These are phyloP conservation scores for Dione vanillae DNA, from an alignment of 2,888 invertebrate genomes.

Conservation along the genomic window DNA sequence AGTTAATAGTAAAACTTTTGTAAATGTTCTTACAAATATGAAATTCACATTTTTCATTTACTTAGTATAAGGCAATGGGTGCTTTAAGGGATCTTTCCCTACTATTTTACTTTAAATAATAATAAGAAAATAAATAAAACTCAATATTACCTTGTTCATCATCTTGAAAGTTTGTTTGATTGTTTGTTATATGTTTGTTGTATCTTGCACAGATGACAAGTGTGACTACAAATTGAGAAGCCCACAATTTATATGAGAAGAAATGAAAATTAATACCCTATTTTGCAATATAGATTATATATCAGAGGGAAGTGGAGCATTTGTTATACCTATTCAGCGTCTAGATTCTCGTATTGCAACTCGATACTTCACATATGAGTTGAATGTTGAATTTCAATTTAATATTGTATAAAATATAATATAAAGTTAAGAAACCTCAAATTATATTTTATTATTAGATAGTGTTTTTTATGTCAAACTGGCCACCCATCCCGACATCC, in stretches of 20 bases:
- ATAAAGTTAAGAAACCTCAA: too few relatives aligned
- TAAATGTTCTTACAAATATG: too few relatives aligned
- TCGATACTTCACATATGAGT: conserved; percentile 40
- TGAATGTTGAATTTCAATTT: conserved; percentile 1
- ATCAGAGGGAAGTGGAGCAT: conserved; percentile 65
- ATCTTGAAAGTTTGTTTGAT: conserved; percentile 44
- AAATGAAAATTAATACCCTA: conserved; percentile 73
- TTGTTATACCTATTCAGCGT: conserved; percentile 51
- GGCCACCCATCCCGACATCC: too few relatives aligned
- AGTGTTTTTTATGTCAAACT: too few relatives aligned
- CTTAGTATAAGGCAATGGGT: too few relatives aligned
- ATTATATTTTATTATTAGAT: too few relatives aligned
- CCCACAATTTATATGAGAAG: conserved; percentile 72
- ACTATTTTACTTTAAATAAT: not conserved
- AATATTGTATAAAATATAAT: not conserved
- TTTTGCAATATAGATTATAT: conserved; percentile 70
- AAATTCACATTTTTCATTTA: too few relatives aligned
- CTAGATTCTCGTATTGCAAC: conserved; percentile 48
- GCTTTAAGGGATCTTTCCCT: not conserved
- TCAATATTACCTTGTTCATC: conserved; percentile 49
- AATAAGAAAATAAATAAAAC: conserved; percentile 3
- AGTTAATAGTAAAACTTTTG: too few relatives aligned
- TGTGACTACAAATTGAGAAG: conserved; percentile 59
- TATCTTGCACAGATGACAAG: conserved; percentile 48
- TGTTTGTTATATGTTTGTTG: conserved; percentile 45